Evolutionary conservation across 2,113 vertebrate species (phyloP), one percentile per base, ranked within the genome.

Genomic region (Chunga burmeisteri): DNA sequence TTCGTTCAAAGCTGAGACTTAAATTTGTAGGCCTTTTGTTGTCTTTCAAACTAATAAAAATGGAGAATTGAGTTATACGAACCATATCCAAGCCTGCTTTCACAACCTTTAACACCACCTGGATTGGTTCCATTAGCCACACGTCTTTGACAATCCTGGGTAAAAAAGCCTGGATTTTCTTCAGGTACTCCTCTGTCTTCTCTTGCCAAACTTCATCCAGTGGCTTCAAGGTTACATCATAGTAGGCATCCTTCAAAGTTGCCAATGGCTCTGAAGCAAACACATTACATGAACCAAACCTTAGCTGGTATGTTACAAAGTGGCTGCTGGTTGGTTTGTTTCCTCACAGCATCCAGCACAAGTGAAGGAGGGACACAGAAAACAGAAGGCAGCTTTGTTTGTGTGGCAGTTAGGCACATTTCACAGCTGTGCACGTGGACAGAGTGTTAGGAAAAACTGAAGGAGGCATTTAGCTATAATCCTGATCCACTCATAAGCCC

Each of bases 181-280:
- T 92, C 55, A 97, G 72, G 94, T 97, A 98, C 58, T 91, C 56
- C 8, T 98, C 90, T 4, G 98, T 97, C n/a, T 88, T 94, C 62
- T 98, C 97, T 81, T 61, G 97, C 99, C 98, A 99, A 52, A 98
- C 94, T 7, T 96, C 86, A 26, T 98, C 98, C 96, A 98, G 87
- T 73, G 94, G 96, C 94, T 96, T 97, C 75, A 98, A 98, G 6
- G 96, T 99, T 75, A 98, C 98, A 40, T 99, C 98, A 0, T 98
- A 98, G 94, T 98, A 99, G 46, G 98, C 98, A 5, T 98, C 99
- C 56, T 99, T 98, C 91, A 99, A 85, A 6, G 98, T 99, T 56
- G 97, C 97, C 92, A 99, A 90, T 5, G 99, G 99, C 88, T 98
- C 99, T 99, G 90, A 73, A 86, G 66, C 23, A 82, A 88, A 83